Evolutionary conservation across 2,888 invertebrate species (phyloP).

Genomic region (Ormyrus labotus): DNA sequence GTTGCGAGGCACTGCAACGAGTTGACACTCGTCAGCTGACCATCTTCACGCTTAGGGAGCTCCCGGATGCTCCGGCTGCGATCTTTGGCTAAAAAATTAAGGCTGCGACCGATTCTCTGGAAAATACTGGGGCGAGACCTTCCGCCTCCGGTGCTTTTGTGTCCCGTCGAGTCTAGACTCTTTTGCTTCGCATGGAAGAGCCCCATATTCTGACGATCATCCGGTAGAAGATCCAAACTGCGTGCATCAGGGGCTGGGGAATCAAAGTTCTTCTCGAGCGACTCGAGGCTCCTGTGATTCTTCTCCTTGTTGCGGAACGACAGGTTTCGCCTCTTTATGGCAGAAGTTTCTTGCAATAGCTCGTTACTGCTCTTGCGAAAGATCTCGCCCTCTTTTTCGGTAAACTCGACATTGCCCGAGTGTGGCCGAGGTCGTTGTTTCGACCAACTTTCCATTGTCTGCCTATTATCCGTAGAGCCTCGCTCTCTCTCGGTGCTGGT

Average conservation of each 20-base stretch:
- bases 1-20: neutral
- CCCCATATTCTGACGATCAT: conserved; percentile 56
- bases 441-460: conserved; percentile 20
- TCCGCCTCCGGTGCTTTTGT: conserved; percentile 16
- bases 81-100: conserved; percentile 69
- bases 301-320: conserved; percentile 65
- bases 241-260: conserved; percentile 61
- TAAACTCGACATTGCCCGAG: conserved; percentile 65
- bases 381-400: conserved; percentile 68
- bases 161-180: conserved; percentile 63
- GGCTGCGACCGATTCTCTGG: conserved; percentile 67
- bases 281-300: conserved; percentile 67
- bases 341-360: conserved; percentile 59
- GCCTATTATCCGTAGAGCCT: neutral
- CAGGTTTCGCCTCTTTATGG: conserved; percentile 60
- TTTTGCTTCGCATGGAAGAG: conserved; percentile 64
- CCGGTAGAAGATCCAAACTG: conserved; percentile 65
- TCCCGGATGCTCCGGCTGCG: conserved; percentile 60
- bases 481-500: conserved; percentile 55
- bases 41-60: conserved; percentile 57
- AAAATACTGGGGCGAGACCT: conserved; percentile 63
- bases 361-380: conserved; percentile 67
- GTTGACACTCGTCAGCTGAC: conserved; percentile 36
- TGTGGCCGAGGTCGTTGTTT: conserved; percentile 54
- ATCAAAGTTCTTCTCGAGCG: conserved; percentile 64